A percentile compares a stretch with the other conserved stretches of the same genome.
These are phyloP conservation scores for Leptodactylus fallax DNA, from an alignment of 2,797 vertebrate species.

Conservation along the genomic window DNA sequence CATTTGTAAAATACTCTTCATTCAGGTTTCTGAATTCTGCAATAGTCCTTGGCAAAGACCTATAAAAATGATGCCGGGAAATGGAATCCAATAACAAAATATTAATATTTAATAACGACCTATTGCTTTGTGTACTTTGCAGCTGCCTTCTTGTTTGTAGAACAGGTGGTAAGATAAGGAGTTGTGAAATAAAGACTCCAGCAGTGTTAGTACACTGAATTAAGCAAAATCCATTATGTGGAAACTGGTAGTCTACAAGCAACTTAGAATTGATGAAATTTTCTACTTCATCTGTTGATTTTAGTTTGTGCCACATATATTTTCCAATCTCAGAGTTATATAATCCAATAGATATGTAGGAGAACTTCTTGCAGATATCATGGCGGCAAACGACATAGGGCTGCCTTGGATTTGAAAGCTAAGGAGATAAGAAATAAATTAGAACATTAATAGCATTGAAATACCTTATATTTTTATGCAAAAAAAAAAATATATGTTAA, in stretches of 20 bases:
- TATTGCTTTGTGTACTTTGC: neutral
- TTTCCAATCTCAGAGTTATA: constrained; percentile 40
- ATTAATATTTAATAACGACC: constrained; percentile 55
- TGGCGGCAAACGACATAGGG: constrained; percentile 38
- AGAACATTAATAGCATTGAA: neutral
- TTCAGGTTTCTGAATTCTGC: constrained; percentile 55
- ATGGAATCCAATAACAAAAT: constrained; percentile 65
- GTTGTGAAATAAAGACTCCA: constrained; percentile 49
- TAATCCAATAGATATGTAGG: constrained; percentile 39
- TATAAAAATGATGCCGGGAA: constrained; percentile 65
- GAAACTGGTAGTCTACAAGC: constrained; percentile 36
- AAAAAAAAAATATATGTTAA: no score
- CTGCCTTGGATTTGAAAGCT: constrained; percentile 51
- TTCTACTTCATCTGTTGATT: constrained; percentile 52
- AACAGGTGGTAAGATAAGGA: constrained; percentile 62
- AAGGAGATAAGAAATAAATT: neutral
- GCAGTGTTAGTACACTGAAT: constrained; percentile 55
- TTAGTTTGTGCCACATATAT: constrained; percentile 53
- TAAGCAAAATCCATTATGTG: constrained; percentile 62
- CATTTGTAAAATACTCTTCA: constrained; percentile 51
- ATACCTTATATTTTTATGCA: neutral
- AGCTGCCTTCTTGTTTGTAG: neutral
- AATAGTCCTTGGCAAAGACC: constrained; percentile 61
- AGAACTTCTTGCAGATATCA: constrained; percentile 49
- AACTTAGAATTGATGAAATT: constrained; percentile 33